Evolutionary conservation across 2,888 invertebrate genomes (phyloP), one percentile per base, ranked within the genome.

Genomic region (Melanophora roralis): DNA sequence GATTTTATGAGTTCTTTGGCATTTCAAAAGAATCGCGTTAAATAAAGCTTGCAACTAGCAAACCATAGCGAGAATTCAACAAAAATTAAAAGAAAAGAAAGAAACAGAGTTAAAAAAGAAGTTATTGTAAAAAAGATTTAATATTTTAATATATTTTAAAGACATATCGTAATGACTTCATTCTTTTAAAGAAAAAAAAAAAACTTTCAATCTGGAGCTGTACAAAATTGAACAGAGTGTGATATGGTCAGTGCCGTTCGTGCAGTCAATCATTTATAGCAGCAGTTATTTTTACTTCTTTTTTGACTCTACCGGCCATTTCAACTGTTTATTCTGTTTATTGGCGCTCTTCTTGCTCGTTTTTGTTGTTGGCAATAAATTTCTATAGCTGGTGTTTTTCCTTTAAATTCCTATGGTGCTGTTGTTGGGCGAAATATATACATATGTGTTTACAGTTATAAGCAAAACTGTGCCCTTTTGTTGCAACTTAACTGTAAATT

Each of bases 201-300:
- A 12, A 38, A 7, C 49, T 32, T 27, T 40, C 1, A 23, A 4
- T 38, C 3, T 32, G 38, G 2, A 60, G 19, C 21, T 27, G n/a
- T 1, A 1, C 19, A 4, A 19, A 12, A 68, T 38, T 72, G 64
- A 55, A 23, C 45, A 64, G 11, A 53, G 23, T 62, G 55, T 60
- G 64, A 57, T 51, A 65, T 69, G 69, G 62, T 62, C 75, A 62
- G 53, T 64, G 69, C 45, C 68, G 49, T 55, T 76, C 76, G 69
- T 64, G 68, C 69, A 75, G 60, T 38, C 43, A 62, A 62, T 75
- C 60, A 76, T 62, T 76, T 47, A 69, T 62, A 49, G 62, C 51
- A 59, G 43, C 74, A 75, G 51, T 55, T 27, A 55, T 68, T 57
- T 65, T 53, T n/a, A n/a, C 45, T 23, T 43, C 38, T 65, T 64